These are phyloP conservation scores for Brachyistius frenatus DNA, from an alignment of 2,113 vertebrate genomes.

Conservation along the genomic window DNA sequence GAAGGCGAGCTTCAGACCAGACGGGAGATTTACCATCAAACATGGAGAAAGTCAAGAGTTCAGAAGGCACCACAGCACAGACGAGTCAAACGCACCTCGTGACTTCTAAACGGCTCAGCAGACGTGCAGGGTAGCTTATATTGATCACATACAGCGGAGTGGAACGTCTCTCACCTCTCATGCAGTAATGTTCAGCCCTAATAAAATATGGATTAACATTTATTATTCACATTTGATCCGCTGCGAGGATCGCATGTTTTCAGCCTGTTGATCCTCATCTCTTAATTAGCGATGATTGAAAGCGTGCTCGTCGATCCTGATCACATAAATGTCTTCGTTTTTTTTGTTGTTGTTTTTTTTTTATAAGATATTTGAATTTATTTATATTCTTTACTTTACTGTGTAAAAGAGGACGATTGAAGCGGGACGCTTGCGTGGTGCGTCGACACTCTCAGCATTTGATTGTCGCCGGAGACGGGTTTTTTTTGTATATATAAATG, in stretches of 20 bases:
- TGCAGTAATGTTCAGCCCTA: slow-evolving; percentile 8
- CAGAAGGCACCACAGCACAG: slow-evolving; percentile 19
- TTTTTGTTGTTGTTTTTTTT: not conserved
- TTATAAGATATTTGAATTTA: not conserved
- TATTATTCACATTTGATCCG: too few relatives aligned
- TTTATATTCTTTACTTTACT: not conserved
- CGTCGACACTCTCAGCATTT: not conserved
- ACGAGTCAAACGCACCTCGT: slow-evolving; percentile 2
- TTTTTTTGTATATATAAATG: not conserved
- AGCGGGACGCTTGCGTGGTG: not conserved
- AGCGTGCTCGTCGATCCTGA: not conserved
- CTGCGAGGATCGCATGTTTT: too few relatives aligned
- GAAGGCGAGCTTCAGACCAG: not conserved
- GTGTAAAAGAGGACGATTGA: too few relatives aligned
- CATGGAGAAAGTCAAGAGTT: not conserved
- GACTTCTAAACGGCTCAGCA: too few relatives aligned
- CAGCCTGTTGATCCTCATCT: not conserved
- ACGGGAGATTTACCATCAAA: not conserved
- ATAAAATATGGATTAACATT: slow-evolving; percentile 3
- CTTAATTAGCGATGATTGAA: not conserved
- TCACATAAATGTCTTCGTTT: not conserved
- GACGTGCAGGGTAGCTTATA: too few relatives aligned
- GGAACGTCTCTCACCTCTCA: slow-evolving; percentile 10
- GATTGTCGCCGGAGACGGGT: not conserved
- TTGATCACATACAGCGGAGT: not conserved